Percentiles rank a stretch among this genome's conserved stretches.
These are phyloP conservation scores for Octodon degus DNA, from an alignment of 2,113 vertebrate genomes.

Conservation along the genomic window DNA sequence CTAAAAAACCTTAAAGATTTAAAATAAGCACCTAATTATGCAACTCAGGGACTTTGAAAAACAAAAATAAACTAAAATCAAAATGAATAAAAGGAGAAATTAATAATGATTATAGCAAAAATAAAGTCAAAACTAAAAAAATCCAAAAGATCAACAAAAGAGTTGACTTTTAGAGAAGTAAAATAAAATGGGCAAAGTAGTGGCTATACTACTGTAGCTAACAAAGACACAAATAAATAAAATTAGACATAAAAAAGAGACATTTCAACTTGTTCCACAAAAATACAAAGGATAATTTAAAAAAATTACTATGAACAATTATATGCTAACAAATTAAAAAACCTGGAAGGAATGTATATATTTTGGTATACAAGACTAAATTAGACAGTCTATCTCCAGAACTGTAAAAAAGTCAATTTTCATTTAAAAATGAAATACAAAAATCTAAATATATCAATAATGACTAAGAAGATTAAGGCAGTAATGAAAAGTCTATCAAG, in stretches of 20 bases:
- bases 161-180: neutral
- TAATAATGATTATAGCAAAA: neutral
- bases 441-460: neutral
- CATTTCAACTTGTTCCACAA: neutral
- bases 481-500: neutral
- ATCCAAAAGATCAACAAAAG: neutral
- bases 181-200: neutral
- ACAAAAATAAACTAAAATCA: neutral
- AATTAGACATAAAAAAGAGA: neutral
- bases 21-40: neutral
- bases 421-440: neutral
- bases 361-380: neutral
- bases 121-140: neutral
- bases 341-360: neutral
- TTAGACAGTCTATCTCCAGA: neutral
- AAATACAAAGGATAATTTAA: neutral
- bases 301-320: neutral
- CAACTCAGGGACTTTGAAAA: neutral
- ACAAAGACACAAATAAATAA: neutral
- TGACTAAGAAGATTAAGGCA: neutral
- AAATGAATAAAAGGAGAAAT: neutral
- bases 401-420: neutral
- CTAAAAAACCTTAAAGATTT: neutral
- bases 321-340: neutral
- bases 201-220: neutral